phyloP scores from a whole-genome alignment of 2,888 invertebrate species.

The Thyatira batis region DNA sequence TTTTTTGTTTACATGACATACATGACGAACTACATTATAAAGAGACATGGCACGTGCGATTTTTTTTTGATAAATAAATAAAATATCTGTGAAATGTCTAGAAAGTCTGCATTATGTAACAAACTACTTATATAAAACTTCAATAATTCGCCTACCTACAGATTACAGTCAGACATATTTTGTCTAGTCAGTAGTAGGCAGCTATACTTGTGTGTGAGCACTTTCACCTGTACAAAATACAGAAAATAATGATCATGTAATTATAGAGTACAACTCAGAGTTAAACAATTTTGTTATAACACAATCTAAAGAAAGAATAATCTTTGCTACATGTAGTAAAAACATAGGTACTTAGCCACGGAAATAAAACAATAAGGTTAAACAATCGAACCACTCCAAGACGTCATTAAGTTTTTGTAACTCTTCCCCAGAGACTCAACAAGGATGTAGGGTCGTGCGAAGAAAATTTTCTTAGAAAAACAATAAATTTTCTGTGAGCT shows the following conservation, averaged over 20 bases:
- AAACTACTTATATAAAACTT: no score
- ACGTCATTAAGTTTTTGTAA: slow-evolving; percentile 68
- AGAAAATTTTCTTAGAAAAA: slow-evolving; percentile 81
- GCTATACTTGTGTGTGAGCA: no score
- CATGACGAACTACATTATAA: background rate
- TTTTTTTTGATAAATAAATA: no score
- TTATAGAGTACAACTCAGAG: background rate
- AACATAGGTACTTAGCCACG: slow-evolving; percentile 1
- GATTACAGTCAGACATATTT: no score
- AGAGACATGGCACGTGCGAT: background rate
- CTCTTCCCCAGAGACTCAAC: slow-evolving; percentile 58
- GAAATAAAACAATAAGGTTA: slow-evolving; percentile 42
- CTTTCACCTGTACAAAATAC: no score
- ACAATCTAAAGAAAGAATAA: background rate
- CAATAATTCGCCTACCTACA: no score
- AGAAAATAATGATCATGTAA: no score
- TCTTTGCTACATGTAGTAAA: background rate
- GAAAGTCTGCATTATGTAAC: no score
- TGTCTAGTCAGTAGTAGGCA: no score
- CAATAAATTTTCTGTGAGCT: slow-evolving; percentile 80
- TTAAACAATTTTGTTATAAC: background rate
- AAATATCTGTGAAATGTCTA: no score
- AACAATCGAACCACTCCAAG: slow-evolving; percentile 45
- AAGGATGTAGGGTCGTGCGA: slow-evolving; percentile 63
- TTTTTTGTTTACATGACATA: slow-evolving; percentile 44